Base-by-base conservation (phyloP, 2,888 invertebrate genomes). In the Tetheella fluctuosa region DNA sequence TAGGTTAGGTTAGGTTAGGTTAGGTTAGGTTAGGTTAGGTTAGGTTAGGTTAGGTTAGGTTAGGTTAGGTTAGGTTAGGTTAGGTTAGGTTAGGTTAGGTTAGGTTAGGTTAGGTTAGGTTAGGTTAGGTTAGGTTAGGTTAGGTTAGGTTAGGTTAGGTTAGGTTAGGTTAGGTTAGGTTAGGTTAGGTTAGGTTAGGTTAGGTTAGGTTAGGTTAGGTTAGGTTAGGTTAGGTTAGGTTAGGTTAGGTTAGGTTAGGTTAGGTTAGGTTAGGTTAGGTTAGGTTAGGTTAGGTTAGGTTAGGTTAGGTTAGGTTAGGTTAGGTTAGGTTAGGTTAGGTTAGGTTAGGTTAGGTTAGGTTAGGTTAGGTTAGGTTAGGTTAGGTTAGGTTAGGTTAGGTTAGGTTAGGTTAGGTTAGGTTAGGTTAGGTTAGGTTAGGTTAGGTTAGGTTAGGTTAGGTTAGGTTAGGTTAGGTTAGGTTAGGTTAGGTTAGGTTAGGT, bases 221-320 rank as follows among this genome's bases (percentile, higher is more conserved):
- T 62, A 65, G 62, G 64, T 65, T 65, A 65, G 62, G 62, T 62
- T 65, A 60, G 62, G 64, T 65, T 65, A 62, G 62, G 64, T 65
- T 65, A 65, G 62, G 64, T 65, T 62, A 65, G 63, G 64, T 64
- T 64, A 65, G 62, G 64, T 64, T 62, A 62, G 25, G 64, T 62
- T 62, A 62, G 65, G 68, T 68, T 65, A 64, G 65, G 68, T 68
- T 68, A 64, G 64, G 68, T 65, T 68, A 64, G 63, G 63, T 65
- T 61, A 64, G 62, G 59, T 64, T 62, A 62, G 62, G 60, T 66
- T 66, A 64, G 63, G 65, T 68, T 68, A 65, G 65, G 65, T 68
- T 68, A 65, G 64, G 64, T 68, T 64, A 68, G 64, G 68, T 68
- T 68, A 66, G 66, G 66, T 66, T 66, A 66, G 66, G 66, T 66